Evolutionary conservation across 2,797 vertebrate species (phyloP).

Genomic region (Mionectes olivaceus): DNA sequence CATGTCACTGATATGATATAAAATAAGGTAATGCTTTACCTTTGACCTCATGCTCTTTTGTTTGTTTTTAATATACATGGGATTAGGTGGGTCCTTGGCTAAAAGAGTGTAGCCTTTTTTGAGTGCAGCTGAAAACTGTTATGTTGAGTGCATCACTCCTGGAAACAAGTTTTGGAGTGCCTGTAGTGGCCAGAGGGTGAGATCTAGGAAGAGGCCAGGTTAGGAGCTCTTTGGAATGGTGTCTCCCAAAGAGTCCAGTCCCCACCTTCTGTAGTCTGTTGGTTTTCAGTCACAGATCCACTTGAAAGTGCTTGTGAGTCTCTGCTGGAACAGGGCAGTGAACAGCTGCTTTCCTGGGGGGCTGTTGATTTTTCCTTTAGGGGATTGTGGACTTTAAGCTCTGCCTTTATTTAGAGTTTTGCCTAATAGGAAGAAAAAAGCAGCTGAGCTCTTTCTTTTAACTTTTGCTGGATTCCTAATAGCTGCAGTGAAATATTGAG

Average conservation of each 20-base stretch:
- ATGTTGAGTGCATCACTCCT: rapidly evolving
- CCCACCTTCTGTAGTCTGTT: background rate
- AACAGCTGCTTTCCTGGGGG: background rate
- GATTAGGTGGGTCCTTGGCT: background rate
- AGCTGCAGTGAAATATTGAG: background rate
- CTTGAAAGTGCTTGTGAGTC: background rate
- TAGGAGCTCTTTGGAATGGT: background rate
- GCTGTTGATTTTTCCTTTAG: background rate
- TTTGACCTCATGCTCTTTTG: background rate
- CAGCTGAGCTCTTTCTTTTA: background rate
- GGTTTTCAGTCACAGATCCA: background rate
- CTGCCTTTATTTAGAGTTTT: background rate
- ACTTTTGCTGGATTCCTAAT: constrained; percentile 14
- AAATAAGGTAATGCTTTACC: background rate
- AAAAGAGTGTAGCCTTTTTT: background rate
- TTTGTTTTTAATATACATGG: too few relatives aligned
- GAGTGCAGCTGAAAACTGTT: background rate
- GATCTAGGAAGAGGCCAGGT: background rate
- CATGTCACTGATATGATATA: rapidly evolving
- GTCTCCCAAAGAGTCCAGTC: background rate
- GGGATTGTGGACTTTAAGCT: background rate
- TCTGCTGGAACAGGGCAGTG: background rate
- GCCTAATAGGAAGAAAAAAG: background rate
- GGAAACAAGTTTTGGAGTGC: background rate
- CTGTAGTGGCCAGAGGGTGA: background rate